phyloP scores from a whole-genome alignment of 1,140 invertebrate species.

The Drosophila lini region DNA sequence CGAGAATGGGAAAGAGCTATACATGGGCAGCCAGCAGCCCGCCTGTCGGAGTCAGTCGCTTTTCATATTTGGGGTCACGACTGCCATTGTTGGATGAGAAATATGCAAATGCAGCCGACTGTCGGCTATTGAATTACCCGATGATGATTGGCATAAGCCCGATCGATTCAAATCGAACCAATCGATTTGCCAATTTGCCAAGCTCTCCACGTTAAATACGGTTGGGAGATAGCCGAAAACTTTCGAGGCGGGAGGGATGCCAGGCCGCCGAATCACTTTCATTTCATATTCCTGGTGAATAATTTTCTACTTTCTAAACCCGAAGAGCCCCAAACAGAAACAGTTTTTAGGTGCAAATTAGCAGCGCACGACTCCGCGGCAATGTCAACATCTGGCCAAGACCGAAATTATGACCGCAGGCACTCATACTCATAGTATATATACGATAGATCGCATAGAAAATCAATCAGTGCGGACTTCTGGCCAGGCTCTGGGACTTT shows the following conservation, averaged over 20 bases:
- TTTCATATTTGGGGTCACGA: conserved; percentile 52
- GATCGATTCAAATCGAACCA: conserved; percentile 39
- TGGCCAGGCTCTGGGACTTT: conserved; percentile 27
- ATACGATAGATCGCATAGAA: conserved; percentile 39
- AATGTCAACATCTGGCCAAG: conserved; percentile 33
- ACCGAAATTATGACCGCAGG: conserved; percentile 58
- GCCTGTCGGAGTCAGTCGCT: conserved; percentile 13
- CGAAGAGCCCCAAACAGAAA: conserved; percentile 43
- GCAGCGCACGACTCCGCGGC: conserved; percentile 64
- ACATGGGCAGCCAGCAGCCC: neutral
- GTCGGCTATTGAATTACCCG: conserved; percentile 67
- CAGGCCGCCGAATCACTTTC: conserved; percentile 59
- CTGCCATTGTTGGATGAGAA: conserved; percentile 23
- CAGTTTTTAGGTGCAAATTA: conserved; percentile 72
- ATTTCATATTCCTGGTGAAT: conserved; percentile 64
- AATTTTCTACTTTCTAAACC: conserved; percentile 73
- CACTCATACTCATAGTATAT: conserved; percentile 9
- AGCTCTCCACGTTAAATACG: conserved; percentile 1
- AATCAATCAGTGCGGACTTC: conserved; percentile 72
- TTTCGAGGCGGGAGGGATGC: conserved; percentile 16
- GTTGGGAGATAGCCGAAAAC: conserved; percentile 3
- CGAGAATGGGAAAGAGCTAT: conserved; percentile 1
- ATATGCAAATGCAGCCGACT: conserved; percentile 58
- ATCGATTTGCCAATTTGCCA: conserved; percentile 49
- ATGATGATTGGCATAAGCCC: conserved; percentile 60